Percentiles rank a stretch among this genome's conserved stretches.
phyloP scores from a whole-genome alignment of 30 jellyfish, hydroid and myxozoan genomes.

The Aurelia sp. region DNA sequence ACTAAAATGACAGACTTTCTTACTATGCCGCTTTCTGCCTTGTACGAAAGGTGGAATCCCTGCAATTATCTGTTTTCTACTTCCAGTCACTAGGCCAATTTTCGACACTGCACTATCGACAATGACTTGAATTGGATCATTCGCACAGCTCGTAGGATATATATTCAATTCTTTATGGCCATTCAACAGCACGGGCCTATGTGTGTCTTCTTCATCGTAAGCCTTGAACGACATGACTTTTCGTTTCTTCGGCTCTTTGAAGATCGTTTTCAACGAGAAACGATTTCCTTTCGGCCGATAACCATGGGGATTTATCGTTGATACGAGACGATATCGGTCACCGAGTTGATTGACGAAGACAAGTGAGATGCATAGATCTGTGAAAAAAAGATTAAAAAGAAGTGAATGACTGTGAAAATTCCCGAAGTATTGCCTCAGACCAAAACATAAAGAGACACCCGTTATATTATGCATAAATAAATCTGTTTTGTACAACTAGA shows the following conservation, averaged over 20 bases:
- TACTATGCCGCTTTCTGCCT: neutral
- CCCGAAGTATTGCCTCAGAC: too few species aligned
- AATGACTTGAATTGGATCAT: conserved; percentile 54
- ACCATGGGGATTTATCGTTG: conserved; percentile 92
- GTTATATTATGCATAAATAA: too few species aligned
- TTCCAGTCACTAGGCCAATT: conserved; percentile 11
- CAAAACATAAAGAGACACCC: too few species aligned
- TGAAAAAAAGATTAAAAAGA: neutral
- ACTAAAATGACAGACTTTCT: neutral
- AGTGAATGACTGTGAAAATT: too few species aligned
- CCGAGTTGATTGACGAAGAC: conserved; percentile 75
- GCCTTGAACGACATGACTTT: conserved; percentile 85
- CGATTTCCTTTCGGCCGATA: conserved; percentile 88
- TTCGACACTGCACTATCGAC: conserved; percentile 62
- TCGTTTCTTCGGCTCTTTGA: conserved; percentile 87
- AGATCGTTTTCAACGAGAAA: conserved; percentile 92
- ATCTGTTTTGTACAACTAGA: too few species aligned
- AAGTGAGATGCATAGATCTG: conserved; percentile 90
- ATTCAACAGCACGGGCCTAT: conserved; percentile 61
- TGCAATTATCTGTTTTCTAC: conserved; percentile 19
- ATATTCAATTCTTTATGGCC: conserved; percentile 78
- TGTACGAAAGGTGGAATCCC: neutral
- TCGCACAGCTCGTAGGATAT: conserved; percentile 61
- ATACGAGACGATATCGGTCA: conserved; percentile 84
- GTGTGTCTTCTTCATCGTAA: conserved; percentile 76